Conservation (phyloP, 37 sponge, comb jelly and placozoan genomes). For the Beroe forskalii region DNA sequence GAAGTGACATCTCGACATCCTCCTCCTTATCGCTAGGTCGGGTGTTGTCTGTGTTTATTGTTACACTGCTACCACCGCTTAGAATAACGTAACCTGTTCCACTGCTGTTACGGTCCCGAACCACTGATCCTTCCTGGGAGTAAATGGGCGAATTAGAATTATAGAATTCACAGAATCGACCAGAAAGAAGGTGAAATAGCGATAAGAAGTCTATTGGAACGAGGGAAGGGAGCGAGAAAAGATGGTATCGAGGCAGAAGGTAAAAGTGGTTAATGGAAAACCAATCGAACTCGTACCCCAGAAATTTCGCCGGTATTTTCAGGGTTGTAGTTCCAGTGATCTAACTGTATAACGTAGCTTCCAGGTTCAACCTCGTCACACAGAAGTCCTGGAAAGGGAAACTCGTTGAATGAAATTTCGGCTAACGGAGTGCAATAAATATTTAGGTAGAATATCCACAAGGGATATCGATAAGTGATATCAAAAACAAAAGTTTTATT, state of each 20-base stretch:
- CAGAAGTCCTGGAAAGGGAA: background rate
- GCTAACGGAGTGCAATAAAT: too few species aligned
- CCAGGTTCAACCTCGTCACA: constrained; percentile 35
- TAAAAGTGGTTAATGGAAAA: too few species aligned
- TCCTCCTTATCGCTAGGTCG: background rate
- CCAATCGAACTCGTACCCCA: background rate
- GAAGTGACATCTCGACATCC: background rate
- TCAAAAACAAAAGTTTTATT: too few species aligned
- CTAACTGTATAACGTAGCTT: background rate
- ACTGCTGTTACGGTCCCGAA: background rate
- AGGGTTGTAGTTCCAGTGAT: constrained; percentile 36
- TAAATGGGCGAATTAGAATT: too few species aligned
- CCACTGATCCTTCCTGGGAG: background rate
- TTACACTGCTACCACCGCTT: background rate
- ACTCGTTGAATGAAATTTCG: too few species aligned
- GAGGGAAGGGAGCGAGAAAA: too few species aligned
- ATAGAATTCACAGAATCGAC: too few species aligned
- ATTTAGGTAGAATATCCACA: too few species aligned
- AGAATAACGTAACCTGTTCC: constrained; percentile 11
- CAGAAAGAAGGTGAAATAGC: too few species aligned
- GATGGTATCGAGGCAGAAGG: too few species aligned
- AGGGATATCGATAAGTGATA: too few species aligned
- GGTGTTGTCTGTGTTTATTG: background rate
- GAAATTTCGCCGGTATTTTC: background rate
- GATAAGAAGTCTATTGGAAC: too few species aligned